Evolutionary conservation across 1,140 invertebrate species (phyloP), one percentile per base, ranked within the genome.

Genomic region (Drosophila bocqueti): DNA sequence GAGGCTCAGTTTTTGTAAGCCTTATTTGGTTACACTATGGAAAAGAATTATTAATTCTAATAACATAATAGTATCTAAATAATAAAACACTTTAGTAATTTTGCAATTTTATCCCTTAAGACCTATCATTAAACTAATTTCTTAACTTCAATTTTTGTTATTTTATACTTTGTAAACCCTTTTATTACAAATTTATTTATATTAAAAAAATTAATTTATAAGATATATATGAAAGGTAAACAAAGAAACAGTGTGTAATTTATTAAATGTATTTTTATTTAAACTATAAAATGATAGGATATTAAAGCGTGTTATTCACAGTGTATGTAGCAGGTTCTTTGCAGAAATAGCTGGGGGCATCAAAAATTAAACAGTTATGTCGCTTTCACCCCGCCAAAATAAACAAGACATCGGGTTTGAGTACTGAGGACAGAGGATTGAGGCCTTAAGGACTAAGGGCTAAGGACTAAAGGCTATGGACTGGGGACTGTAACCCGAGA

Each of bases 311-410:
- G 4, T 31, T 67, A 45, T 31, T 52, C 2, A 8, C 34, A 38
- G 67, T 55, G 40, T 34, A 46, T 0, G 8, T 16, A 40, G 11
- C n/a, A 29, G 31, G 18, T 26, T 54, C 63, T 67, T 68, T 8
- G 40, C 1, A 26, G 40, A 40, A 57, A 50, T 49, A 74, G 47
- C 81, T 59, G 46, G 65, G 16, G 60, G 76, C 69, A 79, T 87
- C 80, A 87, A 87, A 86, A 83, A 87, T 87, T 87, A 83, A 86
- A 65, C 83, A 87, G 68, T 74, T 82, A 67, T 82, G 63, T 73
- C 79, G 83, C 75, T 77, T 77, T 79, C 71, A 69, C 62, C 54
- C 79, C 50, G 71, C 66, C 81, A 63, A 79, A 40, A 43, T 76
- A 86, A 86, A 86, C 83, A 86, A 83, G 76, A 79, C 76, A 69